A percentile compares a stretch with the other conserved stretches of the same genome.
These are phyloP conservation scores for Oplegnathus fasciatus DNA, from an alignment of 2,113 vertebrate species.

Conservation along the genomic window DNA sequence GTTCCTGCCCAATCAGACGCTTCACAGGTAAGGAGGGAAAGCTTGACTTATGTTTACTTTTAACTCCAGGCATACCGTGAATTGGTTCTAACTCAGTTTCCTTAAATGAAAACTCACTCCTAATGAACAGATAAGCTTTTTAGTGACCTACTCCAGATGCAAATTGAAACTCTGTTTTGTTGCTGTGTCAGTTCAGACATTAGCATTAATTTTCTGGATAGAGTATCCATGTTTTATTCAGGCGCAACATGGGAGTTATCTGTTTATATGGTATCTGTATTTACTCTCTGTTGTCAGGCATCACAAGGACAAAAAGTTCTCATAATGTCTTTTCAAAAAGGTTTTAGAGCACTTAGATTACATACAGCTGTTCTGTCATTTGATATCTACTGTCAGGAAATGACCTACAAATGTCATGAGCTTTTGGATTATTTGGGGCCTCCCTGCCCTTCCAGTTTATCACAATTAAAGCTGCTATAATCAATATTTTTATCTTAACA, in stretches of 20 bases:
- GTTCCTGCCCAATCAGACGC: slow-evolving; percentile 59
- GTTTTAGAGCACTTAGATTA: neutral
- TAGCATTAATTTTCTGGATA: neutral
- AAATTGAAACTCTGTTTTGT: neutral
- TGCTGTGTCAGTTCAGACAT: slow-evolving; percentile 13
- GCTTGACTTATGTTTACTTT: neutral
- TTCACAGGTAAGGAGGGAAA: slow-evolving; percentile 72
- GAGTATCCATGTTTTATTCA: neutral
- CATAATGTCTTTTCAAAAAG: neutral
- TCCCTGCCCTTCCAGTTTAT: neutral
- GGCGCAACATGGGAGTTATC: neutral
- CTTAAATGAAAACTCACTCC: neutral
- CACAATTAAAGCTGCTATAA: neutral
- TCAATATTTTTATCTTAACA: neutral
- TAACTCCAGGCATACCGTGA: neutral
- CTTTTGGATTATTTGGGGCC: neutral
- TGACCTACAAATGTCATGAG: neutral
- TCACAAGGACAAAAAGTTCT: neutral
- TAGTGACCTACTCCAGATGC: neutral
- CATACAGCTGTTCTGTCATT: neutral
- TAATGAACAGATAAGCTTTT: neutral
- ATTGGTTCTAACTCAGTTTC: neutral
- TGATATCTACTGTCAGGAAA: neutral
- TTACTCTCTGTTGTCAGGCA: neutral
- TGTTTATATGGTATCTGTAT: neutral